phyloP scores from a whole-genome alignment of 2,888 invertebrate genomes.

The Galeopsomyia nigrocyanea region DNA sequence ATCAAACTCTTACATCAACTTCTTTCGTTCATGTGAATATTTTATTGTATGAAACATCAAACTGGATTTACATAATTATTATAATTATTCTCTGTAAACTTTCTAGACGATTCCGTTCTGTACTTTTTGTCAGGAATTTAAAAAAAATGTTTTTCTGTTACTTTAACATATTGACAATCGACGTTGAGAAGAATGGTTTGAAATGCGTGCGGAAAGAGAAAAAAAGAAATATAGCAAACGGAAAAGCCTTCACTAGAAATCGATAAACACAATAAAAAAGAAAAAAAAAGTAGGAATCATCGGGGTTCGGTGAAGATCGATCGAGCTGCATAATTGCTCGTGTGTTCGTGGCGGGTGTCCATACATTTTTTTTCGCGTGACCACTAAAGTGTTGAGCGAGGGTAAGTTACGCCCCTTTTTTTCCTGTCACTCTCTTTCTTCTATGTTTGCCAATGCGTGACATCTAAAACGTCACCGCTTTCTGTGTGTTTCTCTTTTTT shows the following conservation, averaged over 20 bases:
- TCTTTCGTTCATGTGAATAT: no score
- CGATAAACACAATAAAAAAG: conserved; percentile 35
- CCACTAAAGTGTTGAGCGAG: conserved; percentile 13
- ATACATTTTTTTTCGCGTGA: conserved; percentile 16
- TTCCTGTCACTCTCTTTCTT: not conserved
- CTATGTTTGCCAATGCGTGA: conserved; percentile 1
- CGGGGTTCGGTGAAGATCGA: conserved; percentile 31
- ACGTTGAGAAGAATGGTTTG: not conserved
- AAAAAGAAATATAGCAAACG: conserved; percentile 3
- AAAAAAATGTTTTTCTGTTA: no score
- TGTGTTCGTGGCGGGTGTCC: not conserved
- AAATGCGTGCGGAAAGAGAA: not conserved
- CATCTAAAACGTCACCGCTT: not conserved
- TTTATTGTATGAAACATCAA: no score
- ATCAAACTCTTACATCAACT: no score
- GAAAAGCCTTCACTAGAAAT: conserved; percentile 17
- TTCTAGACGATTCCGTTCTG: no score
- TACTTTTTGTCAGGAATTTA: no score
- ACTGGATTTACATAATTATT: no score
- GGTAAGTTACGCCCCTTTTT: not conserved
- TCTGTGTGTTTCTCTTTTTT: not conserved
- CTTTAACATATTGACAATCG: no score
- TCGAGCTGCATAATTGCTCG: conserved; percentile 46
- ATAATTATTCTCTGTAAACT: no score
- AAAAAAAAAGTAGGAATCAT: conserved; percentile 14